phyloP scores from a whole-genome alignment of 2,888 invertebrate genomes.

The Chirona hameri region DNA sequence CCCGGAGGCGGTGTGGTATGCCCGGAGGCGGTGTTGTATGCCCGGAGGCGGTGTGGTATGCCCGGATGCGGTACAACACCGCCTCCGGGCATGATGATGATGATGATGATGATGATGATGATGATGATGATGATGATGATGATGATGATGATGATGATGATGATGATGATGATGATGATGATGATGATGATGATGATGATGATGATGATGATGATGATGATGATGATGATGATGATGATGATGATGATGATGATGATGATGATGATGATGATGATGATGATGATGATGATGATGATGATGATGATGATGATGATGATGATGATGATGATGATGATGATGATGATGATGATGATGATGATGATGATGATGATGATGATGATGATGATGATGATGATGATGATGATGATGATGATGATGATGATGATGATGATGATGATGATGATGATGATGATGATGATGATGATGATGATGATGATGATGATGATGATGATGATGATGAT shows the following conservation, averaged over 20 bases:
- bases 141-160: conserved; percentile 22
- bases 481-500: too few species aligned
- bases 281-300: not conserved
- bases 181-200: conserved; percentile 22
- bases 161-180: conserved; percentile 22
- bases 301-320: conserved; percentile 10
- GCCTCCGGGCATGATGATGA: conserved; percentile 2
- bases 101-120: conserved; percentile 5
- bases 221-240: conserved; percentile 22
- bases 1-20: too few species aligned
- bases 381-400: conserved; percentile 7
- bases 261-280: not conserved
- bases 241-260: conserved; percentile 22
- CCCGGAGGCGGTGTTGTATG: too few species aligned
- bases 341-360: conserved; percentile 1
- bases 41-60: too few species aligned
- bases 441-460: too few species aligned
- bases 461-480: too few species aligned
- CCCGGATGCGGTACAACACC: too few species aligned
- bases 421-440: too few species aligned
- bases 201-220: conserved; percentile 22
- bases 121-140: conserved; percentile 22
- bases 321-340: conserved; percentile 9
- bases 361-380: conserved; percentile 10
- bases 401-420: too few species aligned